Evolutionary conservation across 2,113 vertebrate species (phyloP).

Genomic region (Lethenteron camtschaticum): DNA sequence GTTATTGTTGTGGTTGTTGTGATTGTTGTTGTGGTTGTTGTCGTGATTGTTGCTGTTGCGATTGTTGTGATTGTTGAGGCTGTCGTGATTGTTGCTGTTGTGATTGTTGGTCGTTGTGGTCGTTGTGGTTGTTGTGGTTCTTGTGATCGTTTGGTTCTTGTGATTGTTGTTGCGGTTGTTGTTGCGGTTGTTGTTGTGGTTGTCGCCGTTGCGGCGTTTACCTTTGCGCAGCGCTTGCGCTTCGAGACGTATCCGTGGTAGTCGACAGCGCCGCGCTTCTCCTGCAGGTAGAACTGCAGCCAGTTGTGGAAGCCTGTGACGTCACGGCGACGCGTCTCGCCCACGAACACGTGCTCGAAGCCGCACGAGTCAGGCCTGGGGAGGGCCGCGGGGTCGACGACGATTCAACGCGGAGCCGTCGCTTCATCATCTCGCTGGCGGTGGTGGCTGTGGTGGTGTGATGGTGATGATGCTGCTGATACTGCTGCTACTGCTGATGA

Average conservation of each 20-base stretch:
- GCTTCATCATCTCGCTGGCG: background rate
- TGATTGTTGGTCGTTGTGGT: too few relatives aligned
- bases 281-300: constrained; percentile 59
- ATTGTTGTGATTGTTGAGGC: too few relatives aligned
- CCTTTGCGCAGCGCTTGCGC: constrained; percentile 11
- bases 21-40: too few relatives aligned
- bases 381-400: background rate
- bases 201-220: constrained; percentile 11
- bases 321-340: constrained; percentile 32
- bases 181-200: constrained; percentile 23
- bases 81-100: too few relatives aligned
- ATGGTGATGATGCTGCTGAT: background rate
- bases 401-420: background rate
- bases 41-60: too few relatives aligned
- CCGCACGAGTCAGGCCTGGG: constrained; percentile 43
- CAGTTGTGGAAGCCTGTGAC: constrained; percentile 56
- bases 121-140: too few relatives aligned
- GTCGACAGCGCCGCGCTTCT: constrained; percentile 33
- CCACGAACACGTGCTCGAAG: constrained; percentile 62
- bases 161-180: too few relatives aligned
- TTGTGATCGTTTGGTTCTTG: too few relatives aligned
- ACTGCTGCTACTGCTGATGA: background rate
- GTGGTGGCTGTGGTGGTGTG: background rate
- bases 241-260: constrained; percentile 43
- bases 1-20: too few relatives aligned